A percentile compares a stretch with the other conserved stretches of the same genome.
Evolutionary conservation across 2,797 vertebrate genomes (phyloP).

Genomic region (Myotis planiceps): DNA sequence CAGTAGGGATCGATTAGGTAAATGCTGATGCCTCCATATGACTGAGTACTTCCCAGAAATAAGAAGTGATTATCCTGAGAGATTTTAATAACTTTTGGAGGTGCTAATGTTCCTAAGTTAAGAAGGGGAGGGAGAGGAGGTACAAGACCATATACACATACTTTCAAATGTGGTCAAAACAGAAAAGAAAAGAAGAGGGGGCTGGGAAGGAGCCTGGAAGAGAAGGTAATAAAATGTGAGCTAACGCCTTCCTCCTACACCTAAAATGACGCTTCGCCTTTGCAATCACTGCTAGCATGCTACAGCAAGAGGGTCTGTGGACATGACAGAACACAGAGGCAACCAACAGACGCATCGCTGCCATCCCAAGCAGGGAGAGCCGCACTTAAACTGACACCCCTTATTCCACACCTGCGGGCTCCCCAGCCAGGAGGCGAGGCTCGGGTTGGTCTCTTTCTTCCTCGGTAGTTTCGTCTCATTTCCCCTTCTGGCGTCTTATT

Average conservation of each 20-base stretch:
- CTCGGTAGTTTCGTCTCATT: background rate
- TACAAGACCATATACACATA: background rate
- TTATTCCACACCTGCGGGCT: constrained; percentile 35
- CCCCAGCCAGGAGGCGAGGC: background rate
- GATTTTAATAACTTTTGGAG: constrained; percentile 17
- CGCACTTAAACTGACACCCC: constrained; percentile 35
- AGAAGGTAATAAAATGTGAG: background rate
- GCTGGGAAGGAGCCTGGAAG: background rate
- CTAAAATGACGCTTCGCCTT: background rate
- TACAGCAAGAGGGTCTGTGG: constrained; percentile 75
- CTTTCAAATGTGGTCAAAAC: background rate
- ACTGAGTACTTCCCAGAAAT: background rate
- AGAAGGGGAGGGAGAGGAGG: background rate
- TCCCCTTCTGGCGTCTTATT: background rate
- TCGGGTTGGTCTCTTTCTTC: constrained; percentile 7
- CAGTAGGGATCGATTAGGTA: background rate
- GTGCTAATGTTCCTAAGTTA: background rate
- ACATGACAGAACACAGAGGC: constrained; percentile 65
- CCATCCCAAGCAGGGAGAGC: constrained; percentile 4
- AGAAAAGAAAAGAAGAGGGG: accelerated
- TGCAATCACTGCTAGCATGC: constrained; percentile 52
- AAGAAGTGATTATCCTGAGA: background rate
- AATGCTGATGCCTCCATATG: background rate
- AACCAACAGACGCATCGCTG: constrained; percentile 42
- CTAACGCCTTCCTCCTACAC: background rate